phyloP scores from a whole-genome alignment of 2,888 invertebrate species.

The Pyrgus malvae region DNA sequence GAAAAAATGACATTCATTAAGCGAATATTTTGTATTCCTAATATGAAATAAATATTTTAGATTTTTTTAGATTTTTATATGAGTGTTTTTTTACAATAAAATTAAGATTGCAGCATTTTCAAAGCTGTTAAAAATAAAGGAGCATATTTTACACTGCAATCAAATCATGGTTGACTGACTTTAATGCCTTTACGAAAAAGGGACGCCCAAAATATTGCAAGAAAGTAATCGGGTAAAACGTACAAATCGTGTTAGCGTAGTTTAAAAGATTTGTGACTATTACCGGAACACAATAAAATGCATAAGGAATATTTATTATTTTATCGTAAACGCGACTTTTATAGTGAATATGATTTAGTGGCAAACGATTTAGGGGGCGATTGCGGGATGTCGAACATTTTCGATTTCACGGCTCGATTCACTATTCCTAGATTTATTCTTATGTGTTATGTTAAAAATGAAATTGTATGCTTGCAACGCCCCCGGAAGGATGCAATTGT shows the following conservation, averaged over 20 bases:
- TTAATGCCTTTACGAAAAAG: conserved; percentile 14
- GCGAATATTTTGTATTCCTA: too few relatives aligned
- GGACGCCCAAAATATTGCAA: conserved; percentile 8
- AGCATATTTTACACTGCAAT: conserved; percentile 2
- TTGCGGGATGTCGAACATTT: conserved; percentile 61
- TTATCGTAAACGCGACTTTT: conserved; percentile 65
- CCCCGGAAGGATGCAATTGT: conserved; percentile 25
- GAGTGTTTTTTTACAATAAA: too few relatives aligned
- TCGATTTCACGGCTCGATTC: conserved; percentile 69
- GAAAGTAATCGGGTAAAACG: not conserved
- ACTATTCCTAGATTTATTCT: conserved; percentile 30
- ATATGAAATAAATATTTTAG: too few relatives aligned
- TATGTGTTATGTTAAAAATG: conserved; percentile 32
- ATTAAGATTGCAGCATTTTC: too few relatives aligned
- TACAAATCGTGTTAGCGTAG: conserved; percentile 14
- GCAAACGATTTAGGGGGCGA: conserved; percentile 60
- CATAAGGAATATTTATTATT: conserved; percentile 71
- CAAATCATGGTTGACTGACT: not conserved
- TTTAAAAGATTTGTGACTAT: conserved; percentile 57
- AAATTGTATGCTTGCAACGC: conserved; percentile 19
- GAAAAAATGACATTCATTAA: too few relatives aligned
- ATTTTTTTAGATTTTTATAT: too few relatives aligned
- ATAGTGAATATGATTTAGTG: conserved; percentile 74
- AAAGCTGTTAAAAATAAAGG: too few relatives aligned
- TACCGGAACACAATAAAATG: conserved; percentile 61